Percentiles rank a stretch among this genome's conserved stretches.
These are phyloP conservation scores for Lissonota sp. DNA, from an alignment of 2,888 invertebrate genomes.

Conservation along the genomic window DNA sequence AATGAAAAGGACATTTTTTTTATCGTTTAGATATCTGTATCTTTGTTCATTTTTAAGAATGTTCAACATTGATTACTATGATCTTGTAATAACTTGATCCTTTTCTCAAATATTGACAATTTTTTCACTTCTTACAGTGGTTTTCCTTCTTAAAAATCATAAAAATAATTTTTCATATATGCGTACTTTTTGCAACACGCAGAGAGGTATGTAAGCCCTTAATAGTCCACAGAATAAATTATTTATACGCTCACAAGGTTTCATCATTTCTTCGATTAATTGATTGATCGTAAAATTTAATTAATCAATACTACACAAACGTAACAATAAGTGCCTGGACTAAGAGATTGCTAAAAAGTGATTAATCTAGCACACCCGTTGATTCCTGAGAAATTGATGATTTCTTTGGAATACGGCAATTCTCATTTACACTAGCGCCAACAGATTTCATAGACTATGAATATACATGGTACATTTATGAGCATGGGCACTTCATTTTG, in stretches of 20 bases:
- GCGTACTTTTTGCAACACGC: no score
- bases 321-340: not conserved
- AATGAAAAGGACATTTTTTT: no score
- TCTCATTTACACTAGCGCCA: constrained; percentile 30
- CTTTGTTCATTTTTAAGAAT: no score
- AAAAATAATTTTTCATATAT: no score
- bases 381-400: constrained; percentile 7
- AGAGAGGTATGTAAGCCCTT: not conserved
- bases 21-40: no score
- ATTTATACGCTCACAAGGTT: not conserved
- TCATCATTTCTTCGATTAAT: not conserved
- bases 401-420: not conserved
- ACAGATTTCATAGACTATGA: constrained; percentile 36
- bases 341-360: not conserved
- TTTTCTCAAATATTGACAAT: no score
- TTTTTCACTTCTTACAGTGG: not conserved
- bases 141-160: not conserved
- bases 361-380: not conserved
- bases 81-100: no score
- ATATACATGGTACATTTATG: constrained; percentile 36
- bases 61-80: not conserved
- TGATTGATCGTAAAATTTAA: not conserved
- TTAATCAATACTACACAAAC: constrained; percentile 8
- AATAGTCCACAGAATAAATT: not conserved
- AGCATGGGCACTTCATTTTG: constrained; percentile 8